Evolutionary conservation across 2,797 vertebrate genomes (phyloP).

Genomic region (Epinephelus coioides): DNA sequence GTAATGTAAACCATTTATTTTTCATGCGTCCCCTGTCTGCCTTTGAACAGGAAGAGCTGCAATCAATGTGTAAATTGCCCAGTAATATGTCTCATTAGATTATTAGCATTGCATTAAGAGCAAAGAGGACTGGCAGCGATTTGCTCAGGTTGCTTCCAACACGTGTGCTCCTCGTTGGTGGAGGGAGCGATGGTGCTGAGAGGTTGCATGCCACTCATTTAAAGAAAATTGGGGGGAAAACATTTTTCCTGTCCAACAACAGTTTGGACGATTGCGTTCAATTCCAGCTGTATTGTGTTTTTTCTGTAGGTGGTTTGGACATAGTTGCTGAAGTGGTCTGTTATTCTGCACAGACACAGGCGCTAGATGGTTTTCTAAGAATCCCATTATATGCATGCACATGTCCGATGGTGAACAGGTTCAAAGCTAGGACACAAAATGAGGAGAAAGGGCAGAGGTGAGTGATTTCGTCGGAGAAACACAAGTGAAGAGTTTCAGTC

Average conservation of each 20-base stretch:
- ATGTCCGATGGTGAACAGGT: neutral
- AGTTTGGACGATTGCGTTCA: constrained; percentile 14
- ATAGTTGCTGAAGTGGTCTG: constrained; percentile 2
- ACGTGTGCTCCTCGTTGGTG: neutral
- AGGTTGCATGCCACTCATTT: constrained; percentile 3
- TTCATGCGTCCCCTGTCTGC: neutral
- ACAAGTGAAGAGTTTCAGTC: neutral
- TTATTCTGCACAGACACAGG: constrained; percentile 19
- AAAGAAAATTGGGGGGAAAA: neutral
- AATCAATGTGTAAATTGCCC: constrained; percentile 55
- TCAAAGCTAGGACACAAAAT: constrained; percentile 1
- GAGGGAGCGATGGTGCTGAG: neutral
- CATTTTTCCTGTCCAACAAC: neutral
- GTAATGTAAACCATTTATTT: neutral
- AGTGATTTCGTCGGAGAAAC: constrained; percentile 2
- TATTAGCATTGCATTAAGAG: constrained; percentile 60
- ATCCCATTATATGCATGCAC: constrained; percentile 13
- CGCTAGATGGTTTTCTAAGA: neutral
- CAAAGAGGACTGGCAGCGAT: constrained; percentile 26
- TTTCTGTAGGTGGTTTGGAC: constrained; percentile 26
- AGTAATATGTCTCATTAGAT: constrained; percentile 52
- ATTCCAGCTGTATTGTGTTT: constrained; percentile 12
- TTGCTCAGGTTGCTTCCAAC: constrained; percentile 24
- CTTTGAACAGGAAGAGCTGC: constrained; percentile 48
- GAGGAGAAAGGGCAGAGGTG: neutral